These are phyloP conservation scores for Kuschelorhynchus macadamiae DNA, from an alignment of 2,888 invertebrate species.

Conservation along the genomic window DNA sequence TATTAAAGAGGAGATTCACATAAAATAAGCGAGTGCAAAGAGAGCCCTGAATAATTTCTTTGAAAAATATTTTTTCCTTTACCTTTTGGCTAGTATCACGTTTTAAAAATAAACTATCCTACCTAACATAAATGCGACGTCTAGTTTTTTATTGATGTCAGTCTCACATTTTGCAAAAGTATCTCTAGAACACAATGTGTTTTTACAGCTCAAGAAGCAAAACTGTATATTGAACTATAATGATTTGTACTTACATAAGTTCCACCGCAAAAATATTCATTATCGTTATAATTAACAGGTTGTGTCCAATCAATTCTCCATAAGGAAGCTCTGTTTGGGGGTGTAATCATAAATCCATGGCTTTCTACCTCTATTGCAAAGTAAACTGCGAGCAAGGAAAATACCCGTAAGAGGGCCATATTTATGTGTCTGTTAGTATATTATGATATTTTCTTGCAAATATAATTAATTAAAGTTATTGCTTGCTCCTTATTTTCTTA, in stretches of 20 bases:
- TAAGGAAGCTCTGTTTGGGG: conserved; percentile 70
- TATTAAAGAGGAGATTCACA: no score
- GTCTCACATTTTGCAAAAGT: no score
- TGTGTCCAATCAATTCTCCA: conserved; percentile 69
- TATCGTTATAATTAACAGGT: conserved; percentile 71
- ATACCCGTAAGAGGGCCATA: conserved; percentile 4
- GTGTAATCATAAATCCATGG: conserved; percentile 71
- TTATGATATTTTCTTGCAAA: background rate
- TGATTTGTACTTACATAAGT: conserved; percentile 64
- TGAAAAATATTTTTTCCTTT: no score
- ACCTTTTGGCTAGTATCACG: no score
- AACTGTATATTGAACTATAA: no score
- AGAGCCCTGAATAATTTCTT: no score
- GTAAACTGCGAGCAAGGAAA: conserved; percentile 14
- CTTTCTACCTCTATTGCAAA: conserved; percentile 55
- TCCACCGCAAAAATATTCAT: conserved; percentile 71
- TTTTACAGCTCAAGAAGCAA: no score
- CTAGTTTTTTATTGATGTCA: no score
- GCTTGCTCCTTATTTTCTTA: background rate
- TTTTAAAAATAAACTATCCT: no score
- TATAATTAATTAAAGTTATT: background rate
- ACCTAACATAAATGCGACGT: no score
- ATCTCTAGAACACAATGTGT: no score
- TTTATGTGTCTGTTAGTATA: background rate
- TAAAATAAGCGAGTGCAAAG: no score